These are phyloP conservation scores for Trichechus manatus DNA, from an alignment of 2,113 vertebrate genomes.

Conservation along the genomic window DNA sequence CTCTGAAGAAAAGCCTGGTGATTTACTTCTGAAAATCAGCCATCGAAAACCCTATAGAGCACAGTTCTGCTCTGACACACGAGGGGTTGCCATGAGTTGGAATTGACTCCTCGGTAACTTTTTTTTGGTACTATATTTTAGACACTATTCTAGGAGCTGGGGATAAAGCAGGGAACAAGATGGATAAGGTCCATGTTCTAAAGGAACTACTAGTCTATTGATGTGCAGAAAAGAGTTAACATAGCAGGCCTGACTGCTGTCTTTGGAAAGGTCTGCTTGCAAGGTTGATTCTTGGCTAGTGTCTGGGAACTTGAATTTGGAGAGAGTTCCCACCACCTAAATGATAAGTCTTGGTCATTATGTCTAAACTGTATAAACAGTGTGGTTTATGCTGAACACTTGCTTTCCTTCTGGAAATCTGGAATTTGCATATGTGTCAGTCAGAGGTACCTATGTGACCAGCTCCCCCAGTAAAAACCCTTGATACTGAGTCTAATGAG, in stretches of 20 bases:
- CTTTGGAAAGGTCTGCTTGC: no score
- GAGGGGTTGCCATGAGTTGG: no score
- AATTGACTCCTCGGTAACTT: no score
- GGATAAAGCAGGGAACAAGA: neutral
- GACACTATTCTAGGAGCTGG: neutral
- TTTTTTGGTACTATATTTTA: neutral
- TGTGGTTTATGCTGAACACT: conserved; percentile 15
- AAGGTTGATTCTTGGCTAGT: neutral
- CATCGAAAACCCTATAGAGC: no score
- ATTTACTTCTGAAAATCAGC: no score
- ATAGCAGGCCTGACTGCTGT: no score
- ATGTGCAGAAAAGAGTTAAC: neutral
- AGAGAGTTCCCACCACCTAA: neutral
- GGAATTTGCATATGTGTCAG: neutral
- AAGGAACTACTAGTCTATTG: neutral
- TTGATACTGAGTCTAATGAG: neutral
- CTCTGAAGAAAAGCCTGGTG: no score
- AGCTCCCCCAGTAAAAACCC: neutral
- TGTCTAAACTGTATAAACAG: neutral
- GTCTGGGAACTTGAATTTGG: neutral
- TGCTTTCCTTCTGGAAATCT: neutral
- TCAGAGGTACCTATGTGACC: neutral
- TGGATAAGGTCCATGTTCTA: neutral
- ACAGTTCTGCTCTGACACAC: no score
- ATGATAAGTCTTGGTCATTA: neutral